A percentile compares a stretch with the other conserved stretches of the same genome.
phyloP scores from a whole-genome alignment of 2,113 vertebrate genomes.

The Perognathus longimembris region DNA sequence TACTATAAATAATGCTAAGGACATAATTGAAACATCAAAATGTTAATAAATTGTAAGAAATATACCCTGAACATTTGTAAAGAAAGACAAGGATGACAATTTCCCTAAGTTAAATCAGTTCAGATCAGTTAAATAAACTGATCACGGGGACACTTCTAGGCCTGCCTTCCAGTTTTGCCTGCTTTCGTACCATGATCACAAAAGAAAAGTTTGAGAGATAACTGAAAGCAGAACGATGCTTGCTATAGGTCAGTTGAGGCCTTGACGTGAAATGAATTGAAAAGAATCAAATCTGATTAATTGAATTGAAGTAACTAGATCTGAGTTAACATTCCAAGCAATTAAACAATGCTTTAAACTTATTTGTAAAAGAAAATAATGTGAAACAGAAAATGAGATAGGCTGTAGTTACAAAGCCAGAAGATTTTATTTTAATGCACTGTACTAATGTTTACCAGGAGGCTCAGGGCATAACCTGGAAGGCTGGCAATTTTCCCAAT shows the following conservation, averaged over 20 bases:
- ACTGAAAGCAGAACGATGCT: neutral
- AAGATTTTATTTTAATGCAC: neutral
- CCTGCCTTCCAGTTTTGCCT: neutral
- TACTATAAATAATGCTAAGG: too few species aligned
- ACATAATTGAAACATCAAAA: too few species aligned
- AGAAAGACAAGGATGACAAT: neutral
- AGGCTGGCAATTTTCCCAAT: neutral
- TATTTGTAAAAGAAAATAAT: neutral
- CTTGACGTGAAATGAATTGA: neutral
- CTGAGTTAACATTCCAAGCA: neutral
- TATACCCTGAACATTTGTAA: neutral
- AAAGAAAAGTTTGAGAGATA: neutral
- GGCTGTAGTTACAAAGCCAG: neutral
- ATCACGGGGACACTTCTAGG: neutral
- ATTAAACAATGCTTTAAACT: constrained; percentile 19
- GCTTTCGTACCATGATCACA: neutral
- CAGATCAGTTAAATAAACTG: too few species aligned
- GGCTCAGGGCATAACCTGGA: neutral
- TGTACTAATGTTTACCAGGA: neutral
- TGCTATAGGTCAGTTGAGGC: neutral
- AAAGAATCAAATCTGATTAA: neutral
- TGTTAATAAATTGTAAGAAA: too few species aligned
- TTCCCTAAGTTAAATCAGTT: neutral
- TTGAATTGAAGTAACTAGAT: neutral
- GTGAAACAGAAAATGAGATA: neutral